Percentiles rank a stretch among this genome's conserved stretches.
phyloP scores from a whole-genome alignment of 2,113 vertebrate genomes.

The Strigops habroptila region DNA sequence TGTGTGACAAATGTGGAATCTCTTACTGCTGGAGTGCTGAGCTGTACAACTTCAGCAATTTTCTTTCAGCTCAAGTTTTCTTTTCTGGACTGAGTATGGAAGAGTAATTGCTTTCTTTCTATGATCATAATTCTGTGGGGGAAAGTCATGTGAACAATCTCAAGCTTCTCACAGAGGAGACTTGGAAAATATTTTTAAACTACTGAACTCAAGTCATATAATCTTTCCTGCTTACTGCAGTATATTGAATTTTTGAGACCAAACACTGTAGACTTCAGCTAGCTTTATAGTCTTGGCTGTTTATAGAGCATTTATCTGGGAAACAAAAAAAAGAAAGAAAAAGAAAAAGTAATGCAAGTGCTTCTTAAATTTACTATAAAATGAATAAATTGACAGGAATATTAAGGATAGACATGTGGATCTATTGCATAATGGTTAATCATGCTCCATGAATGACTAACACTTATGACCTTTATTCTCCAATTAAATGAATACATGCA shows the following conservation, averaged over 20 bases:
- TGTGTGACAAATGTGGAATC: neutral
- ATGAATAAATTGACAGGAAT: neutral
- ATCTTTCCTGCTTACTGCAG: conserved; percentile 30
- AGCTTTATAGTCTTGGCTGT: neutral
- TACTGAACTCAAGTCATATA: conserved; percentile 26
- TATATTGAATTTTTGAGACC: conserved; percentile 38
- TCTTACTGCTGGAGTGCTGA: neutral
- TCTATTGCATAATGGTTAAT: neutral
- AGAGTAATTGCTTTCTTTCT: conserved; percentile 40
- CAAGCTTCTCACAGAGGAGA: neutral
- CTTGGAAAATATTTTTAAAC: conserved; percentile 57
- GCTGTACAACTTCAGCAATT: conserved; percentile 1
- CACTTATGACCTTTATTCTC: neutral
- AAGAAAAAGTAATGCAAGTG: neutral
- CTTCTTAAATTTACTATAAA: conserved; percentile 15
- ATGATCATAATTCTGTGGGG: neutral
- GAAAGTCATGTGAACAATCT: conserved; percentile 32
- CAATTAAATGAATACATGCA: neutral
- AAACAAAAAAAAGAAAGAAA: neutral
- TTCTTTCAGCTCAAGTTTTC: conserved; percentile 8
- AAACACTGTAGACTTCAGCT: neutral
- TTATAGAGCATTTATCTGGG: neutral
- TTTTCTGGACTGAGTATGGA: neutral
- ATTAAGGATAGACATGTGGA: neutral
- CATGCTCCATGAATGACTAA: neutral